Base-by-base conservation (phyloP, 2,888 invertebrate species). In the Chloroclysta siterata region DNA sequence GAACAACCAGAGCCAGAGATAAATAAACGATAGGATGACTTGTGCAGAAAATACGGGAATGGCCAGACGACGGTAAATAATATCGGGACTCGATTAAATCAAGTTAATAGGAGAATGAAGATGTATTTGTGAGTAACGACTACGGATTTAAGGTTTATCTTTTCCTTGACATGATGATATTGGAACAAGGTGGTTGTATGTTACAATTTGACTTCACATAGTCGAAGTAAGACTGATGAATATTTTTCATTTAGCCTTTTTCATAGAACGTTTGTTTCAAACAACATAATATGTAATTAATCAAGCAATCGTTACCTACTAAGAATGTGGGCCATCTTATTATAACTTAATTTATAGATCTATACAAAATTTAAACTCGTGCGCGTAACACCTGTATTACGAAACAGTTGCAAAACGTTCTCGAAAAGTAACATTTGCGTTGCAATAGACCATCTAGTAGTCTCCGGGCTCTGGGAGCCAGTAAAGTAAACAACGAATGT, bases 401-500 rank as follows among this genome's bases (percentile, higher is more conserved):
- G 22, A 22, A 22, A 22, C 22, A 22, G 22, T 22, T 41, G 15
- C 6, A 53, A 47, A 53, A 53, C 47, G 53, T 41, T 29, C 29
- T 0, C n/a, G 33, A 48, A 53, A 17, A 44, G 44, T 8, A 33
- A 51, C 41, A 50, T 48, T 50, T 33, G 10, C 15, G n/a, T 51
- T 15, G 28, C 52, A 56, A 41, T 36, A 56, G 52, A 41, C 47
- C 56, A 56, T 41, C 42, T 33, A 15, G 41, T n/a, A 17, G 5
- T 44, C 50, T 51, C 28, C 48, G 41, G 17, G 46, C 52, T 53
- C 42, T 5, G n/a, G 29, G 33, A 5, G 15, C 53, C 8, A 51
- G 55, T 63, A 59, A 62, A 71, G 64, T 60, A 65, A 22, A 65
- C 54, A 60, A 64, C 67, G 64, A 65, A 68, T 62, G 62, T 39